Evolutionary conservation across 2,797 vertebrate species (phyloP), one percentile per base, ranked within the genome.

Genomic region (Gymnopithys bicolor): DNA sequence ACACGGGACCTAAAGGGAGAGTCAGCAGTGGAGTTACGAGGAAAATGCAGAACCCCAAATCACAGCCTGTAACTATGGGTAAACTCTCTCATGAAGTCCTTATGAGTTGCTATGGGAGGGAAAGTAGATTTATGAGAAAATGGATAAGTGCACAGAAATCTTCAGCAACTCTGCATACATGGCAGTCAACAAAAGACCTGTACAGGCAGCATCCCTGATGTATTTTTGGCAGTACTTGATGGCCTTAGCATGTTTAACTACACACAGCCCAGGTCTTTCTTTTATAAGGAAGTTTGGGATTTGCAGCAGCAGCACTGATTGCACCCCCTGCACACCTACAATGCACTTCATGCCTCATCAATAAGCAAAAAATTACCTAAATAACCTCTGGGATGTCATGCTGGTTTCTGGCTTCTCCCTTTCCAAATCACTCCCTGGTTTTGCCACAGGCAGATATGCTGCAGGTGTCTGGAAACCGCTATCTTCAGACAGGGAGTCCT

Each of bases 271-370:
- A 25, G 18, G n/a, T 32, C 21, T 41, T 74, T 70, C 17, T 30
- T 81, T 28, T 11, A 25, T 51, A 32, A 51, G 10, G 11, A 33
- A 64, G 7, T 22, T 39, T 58, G 33, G 22, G 14, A 23, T 35
- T 77, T 84, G 45, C 41, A 79, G 59, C 14, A 71, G 43, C 69
- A 84, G 15, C 23, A 39, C 35, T 0, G 0, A 59, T 1, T 3
- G 2, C 5, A 13, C 19, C 84, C 45, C 49, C 43, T 33, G 37
- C 37, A 66, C 15, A 69, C 8, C 46, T 71, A n/a, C 16, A 24
- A 5, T 24, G 19, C 14, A 33, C 30, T 67, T 59, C 39, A 19
- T 18, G 23, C 6, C n/a, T 23, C 41, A 56, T 11, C 24, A 80
- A n/a, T 13, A 56, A 63, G 39, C 6, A 46, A 35, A 53, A 46